These are phyloP conservation scores for Urocynchramus pylzowi DNA, from an alignment of 2,113 vertebrate species.

Conservation along the genomic window DNA sequence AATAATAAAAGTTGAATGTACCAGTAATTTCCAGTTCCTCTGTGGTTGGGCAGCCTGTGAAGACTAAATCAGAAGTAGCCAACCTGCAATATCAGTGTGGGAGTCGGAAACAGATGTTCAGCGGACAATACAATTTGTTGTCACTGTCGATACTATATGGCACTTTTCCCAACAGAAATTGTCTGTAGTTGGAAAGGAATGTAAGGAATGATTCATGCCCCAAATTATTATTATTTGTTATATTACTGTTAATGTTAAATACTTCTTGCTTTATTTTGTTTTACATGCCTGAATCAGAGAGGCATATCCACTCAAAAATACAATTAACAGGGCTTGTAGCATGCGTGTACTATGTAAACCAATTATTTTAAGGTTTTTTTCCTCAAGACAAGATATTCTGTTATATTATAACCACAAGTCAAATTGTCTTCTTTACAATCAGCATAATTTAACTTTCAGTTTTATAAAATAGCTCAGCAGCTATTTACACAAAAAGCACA, in stretches of 20 bases:
- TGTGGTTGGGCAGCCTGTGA: slow-evolving; percentile 66
- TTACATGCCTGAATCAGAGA: slow-evolving; percentile 8
- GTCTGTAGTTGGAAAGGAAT: slow-evolving; percentile 75
- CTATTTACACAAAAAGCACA: not conserved
- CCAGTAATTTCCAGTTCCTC: slow-evolving; percentile 80
- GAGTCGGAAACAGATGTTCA: slow-evolving; percentile 87
- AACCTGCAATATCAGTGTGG: slow-evolving; percentile 72
- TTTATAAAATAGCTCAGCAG: not conserved
- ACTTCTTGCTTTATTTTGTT: slow-evolving; percentile 28
- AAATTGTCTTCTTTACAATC: not conserved
- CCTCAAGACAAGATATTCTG: not conserved
- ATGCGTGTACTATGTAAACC: not conserved
- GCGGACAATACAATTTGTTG: slow-evolving; percentile 77
- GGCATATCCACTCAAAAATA: not conserved
- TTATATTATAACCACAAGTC: not conserved
- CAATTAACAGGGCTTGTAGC: not conserved
- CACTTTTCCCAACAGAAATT: slow-evolving; percentile 76
- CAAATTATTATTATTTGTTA: slow-evolving; percentile 37
- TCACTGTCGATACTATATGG: slow-evolving; percentile 75
- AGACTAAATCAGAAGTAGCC: slow-evolving; percentile 53
- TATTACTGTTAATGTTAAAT: not conserved
- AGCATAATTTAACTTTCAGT: not conserved
- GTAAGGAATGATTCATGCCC: slow-evolving; percentile 75
- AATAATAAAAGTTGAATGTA: slow-evolving; percentile 73
- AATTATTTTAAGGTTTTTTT: not conserved